Evolutionary conservation across 2,113 vertebrate genomes (phyloP), one percentile per base, ranked within the genome.

Genomic region (Chrysochloris asiatica): DNA sequence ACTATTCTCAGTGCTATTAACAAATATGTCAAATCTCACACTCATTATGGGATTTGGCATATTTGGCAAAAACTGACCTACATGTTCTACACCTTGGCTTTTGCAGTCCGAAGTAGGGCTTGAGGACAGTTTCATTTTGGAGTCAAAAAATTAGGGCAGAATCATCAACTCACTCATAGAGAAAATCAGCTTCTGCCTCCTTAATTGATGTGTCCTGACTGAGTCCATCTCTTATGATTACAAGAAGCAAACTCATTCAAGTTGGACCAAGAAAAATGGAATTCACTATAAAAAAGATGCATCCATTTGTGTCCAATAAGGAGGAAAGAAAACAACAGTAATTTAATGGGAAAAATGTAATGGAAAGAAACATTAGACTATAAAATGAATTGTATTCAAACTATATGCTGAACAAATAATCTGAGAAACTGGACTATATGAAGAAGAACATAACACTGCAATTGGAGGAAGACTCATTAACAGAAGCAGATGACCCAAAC

Each of bases 1-100:
- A 90, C 79, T 93, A 86, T 93, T 95, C 90, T 69, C 89, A 90
- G 93, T 87, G 69, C 50, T 95, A 93, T 96, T 96, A 95, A 96
- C 88, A 93, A 95, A 94, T 78, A 93, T 36, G 73, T 95, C 93
- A 94, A 93, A 90, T 16, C 26, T 88, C 61, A n/a, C 93, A 38
- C 86, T 88, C 77, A 75, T 96, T 86, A n/a, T n/a, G n/a, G n/a
- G n/a, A n/a, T n/a, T n/a, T n/a, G n/a, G n/a, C n/a, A n/a, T n/a
- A n/a, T n/a, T n/a, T n/a, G n/a, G n/a, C n/a, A n/a, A 89, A 88
- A 93, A 67, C 45, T 61, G 24, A 90, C 52, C 10, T 84, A 54
- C 94, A n/a, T 81, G 52, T 88, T 83, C 90, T 90, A 71, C 30
- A 80, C 47, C 48, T 94, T 88, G 69, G 45, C n/a, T 11, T 28